phyloP scores from a whole-genome alignment of 2,888 invertebrate species.

The Lasioglossum zephyrum region DNA sequence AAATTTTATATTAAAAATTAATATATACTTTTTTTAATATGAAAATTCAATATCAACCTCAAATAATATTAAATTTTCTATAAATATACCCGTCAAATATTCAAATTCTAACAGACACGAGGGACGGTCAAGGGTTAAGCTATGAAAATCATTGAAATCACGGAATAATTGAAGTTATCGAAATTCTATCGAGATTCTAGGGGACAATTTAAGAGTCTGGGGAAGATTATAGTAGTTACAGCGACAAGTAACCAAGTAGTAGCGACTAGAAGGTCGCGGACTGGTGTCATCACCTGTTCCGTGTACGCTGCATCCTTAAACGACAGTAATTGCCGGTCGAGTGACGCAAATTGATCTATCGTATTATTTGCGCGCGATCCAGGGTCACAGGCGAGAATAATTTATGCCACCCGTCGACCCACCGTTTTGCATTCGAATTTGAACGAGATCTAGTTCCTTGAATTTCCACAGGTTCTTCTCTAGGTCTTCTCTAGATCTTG shows the following conservation, averaged over 20 bases:
- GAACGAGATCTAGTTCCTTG: not conserved
- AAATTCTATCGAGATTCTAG: too few species aligned
- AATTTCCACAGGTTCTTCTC: not conserved
- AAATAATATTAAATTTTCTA: too few species aligned
- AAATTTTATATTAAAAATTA: too few species aligned
- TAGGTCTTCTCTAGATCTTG: not conserved
- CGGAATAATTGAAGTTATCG: not conserved
- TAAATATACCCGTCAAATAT: too few species aligned
- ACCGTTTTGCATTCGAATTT: constrained; percentile 12
- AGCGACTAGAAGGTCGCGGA: constrained; percentile 40
- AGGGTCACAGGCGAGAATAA: constrained; percentile 43
- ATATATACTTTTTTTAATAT: too few species aligned
- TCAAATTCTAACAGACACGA: too few species aligned
- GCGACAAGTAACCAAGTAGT: not conserved
- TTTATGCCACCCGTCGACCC: constrained; percentile 33
- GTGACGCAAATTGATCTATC: constrained; percentile 58
- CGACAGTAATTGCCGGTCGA: constrained; percentile 47
- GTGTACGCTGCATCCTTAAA: constrained; percentile 47
- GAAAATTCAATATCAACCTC: too few species aligned
- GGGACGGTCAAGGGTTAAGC: not conserved
- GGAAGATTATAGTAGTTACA: not conserved
- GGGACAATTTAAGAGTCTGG: not conserved
- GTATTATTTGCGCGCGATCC: constrained; percentile 51
- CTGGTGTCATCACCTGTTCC: constrained; percentile 49
- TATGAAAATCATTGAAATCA: not conserved